Conservation (phyloP, 2,113 vertebrate genomes). For the Oceanodroma tethys region DNA sequence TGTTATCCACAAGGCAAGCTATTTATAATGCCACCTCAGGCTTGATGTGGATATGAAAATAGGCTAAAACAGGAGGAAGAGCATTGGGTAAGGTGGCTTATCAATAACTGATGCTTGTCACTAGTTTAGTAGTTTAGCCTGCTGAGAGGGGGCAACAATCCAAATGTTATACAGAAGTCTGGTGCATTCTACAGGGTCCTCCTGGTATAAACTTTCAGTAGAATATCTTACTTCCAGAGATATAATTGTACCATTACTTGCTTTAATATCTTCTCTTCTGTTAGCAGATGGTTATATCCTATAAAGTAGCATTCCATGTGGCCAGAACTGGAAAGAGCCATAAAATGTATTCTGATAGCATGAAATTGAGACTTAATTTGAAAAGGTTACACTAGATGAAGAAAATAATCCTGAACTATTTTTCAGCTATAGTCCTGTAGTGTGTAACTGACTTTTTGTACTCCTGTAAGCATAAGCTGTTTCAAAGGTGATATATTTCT, state of each 20-base stretch:
- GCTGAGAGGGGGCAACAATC: neutral
- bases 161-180: neutral
- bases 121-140: neutral
- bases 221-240: neutral
- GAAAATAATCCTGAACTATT: conserved; percentile 28
- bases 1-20: neutral
- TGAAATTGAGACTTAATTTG: conserved; percentile 50
- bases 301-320: neutral
- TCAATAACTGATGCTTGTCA: neutral
- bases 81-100: neutral
- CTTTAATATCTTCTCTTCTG: neutral
- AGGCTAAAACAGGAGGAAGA: neutral
- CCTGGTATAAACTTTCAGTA: neutral
- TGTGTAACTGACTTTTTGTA: conserved; percentile 2
- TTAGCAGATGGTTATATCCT: neutral
- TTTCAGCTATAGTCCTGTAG: neutral
- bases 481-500: conserved; percentile 11
- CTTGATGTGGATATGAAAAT: neutral
- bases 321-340: neutral
- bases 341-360: conserved; percentile 29
- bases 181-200: neutral
- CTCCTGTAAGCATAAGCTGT: neutral
- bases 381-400: conserved; percentile 18
- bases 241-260: neutral
- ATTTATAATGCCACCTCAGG: neutral